Evolutionary conservation across 2,797 vertebrate species (phyloP).

Genomic region (Microctenopoma lineatum): DNA sequence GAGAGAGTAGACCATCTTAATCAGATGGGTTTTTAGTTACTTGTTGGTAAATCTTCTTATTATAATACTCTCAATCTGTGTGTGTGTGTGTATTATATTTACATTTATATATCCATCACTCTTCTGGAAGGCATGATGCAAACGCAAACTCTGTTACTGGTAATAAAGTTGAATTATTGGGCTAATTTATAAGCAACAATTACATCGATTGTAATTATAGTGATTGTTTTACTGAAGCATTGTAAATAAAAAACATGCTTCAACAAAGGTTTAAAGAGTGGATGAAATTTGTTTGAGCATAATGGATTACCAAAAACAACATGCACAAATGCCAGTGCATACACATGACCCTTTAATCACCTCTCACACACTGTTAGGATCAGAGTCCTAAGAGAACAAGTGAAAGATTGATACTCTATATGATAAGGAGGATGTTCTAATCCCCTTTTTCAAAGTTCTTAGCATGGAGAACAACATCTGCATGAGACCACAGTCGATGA

Average conservation of each 20-base stretch:
- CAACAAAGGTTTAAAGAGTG: conserved; percentile 22
- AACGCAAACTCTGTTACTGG: conserved; percentile 21
- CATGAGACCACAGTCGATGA: conserved; percentile 12
- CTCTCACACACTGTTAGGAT: conserved; percentile 3
- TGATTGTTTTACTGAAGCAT: conserved; percentile 16
- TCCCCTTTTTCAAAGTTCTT: conserved; percentile 40
- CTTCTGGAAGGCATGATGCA: background rate
- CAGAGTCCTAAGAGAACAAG: conserved; percentile 22
- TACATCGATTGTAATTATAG: conserved; percentile 29
- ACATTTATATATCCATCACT: background rate
- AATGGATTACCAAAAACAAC: conserved; percentile 14
- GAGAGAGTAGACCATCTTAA: too few relatives aligned
- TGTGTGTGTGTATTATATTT: too few relatives aligned
- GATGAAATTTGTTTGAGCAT: conserved; percentile 23
- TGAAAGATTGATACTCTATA: conserved; percentile 19
- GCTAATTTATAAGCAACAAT: conserved; percentile 28
- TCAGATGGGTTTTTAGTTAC: too few relatives aligned
- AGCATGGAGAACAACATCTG: conserved; percentile 58
- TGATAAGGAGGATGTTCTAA: conserved; percentile 36
- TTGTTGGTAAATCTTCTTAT: too few relatives aligned
- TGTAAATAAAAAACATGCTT: conserved; percentile 10
- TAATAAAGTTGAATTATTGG: conserved; percentile 34
- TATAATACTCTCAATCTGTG: too few relatives aligned
- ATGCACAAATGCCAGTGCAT: background rate
- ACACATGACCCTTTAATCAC: conserved; percentile 22